Evolutionary conservation across 2,888 invertebrate genomes (phyloP).

Genomic region (Notodonta dromedarius): DNA sequence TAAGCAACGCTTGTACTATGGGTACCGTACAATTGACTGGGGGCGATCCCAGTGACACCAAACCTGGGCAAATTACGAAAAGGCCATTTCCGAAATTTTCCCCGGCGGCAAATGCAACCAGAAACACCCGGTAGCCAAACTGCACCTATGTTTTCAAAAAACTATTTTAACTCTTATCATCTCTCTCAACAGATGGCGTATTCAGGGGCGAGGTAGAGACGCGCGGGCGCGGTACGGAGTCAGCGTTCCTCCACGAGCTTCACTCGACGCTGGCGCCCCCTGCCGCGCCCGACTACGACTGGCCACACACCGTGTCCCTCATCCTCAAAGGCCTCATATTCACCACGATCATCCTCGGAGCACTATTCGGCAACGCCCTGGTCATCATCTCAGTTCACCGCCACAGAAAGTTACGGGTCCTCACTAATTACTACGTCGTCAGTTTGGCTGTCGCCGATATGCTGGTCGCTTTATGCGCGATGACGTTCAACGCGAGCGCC

Average conservation of each 20-base stretch:
- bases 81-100: no score
- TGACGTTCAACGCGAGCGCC: conserved; percentile 97
- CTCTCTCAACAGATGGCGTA: conserved; percentile 66
- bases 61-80: no score
- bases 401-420: conserved; percentile 92
- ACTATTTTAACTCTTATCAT: not conserved
- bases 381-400: conserved; percentile 94
- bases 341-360: conserved; percentile 94
- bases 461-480: conserved; percentile 95
- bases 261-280: conserved; percentile 79
- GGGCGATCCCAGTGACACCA: no score
- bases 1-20: no score
- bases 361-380: conserved; percentile 95
- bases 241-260: conserved; percentile 74
- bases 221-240: conserved; percentile 81
- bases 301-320: conserved; percentile 81
- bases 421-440: conserved; percentile 98
- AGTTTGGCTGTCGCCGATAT: conserved; percentile 97
- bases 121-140: no score
- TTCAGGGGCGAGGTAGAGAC: conserved; percentile 75
- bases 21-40: no score
- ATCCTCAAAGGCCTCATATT: conserved; percentile 91
- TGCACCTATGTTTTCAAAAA: no score
- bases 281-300: conserved; percentile 75
- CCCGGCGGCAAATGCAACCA: no score